These are phyloP conservation scores for Papilio polyxenes DNA, from an alignment of 1,140 invertebrate species.

Conservation along the genomic window DNA sequence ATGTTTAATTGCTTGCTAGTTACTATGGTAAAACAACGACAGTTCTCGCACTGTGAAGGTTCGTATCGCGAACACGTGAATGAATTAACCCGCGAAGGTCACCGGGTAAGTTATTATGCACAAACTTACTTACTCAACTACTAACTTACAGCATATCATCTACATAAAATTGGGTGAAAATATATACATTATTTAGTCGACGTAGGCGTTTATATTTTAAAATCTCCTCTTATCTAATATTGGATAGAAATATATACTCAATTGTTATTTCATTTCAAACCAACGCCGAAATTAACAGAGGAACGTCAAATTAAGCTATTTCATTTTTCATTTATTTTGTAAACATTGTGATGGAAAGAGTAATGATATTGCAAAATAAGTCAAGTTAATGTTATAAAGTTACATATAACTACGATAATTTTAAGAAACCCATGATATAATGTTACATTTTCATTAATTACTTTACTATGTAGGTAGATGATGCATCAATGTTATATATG, in stretches of 20 bases:
- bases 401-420: no score
- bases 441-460: neutral
- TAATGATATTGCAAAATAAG: no score
- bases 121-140: neutral
- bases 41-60: neutral
- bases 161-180: constrained; percentile 1
- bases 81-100: constrained; percentile 42
- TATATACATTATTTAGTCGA: neutral
- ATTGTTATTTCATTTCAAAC: no score
- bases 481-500: neutral
- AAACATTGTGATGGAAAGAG: no score
- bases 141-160: neutral
- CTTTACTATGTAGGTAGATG: neutral
- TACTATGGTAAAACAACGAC: neutral
- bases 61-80: constrained; percentile 8
- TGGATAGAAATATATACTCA: no score
- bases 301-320: no score
- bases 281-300: no score
- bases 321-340: no score
- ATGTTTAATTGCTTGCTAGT: neutral
- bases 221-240: neutral
- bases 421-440: neutral
- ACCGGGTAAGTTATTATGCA: constrained; percentile 31
- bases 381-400: no score
- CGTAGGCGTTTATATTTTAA: neutral